Conservation (phyloP, 2,797 vertebrate genomes). For the Dallia pectoralis region DNA sequence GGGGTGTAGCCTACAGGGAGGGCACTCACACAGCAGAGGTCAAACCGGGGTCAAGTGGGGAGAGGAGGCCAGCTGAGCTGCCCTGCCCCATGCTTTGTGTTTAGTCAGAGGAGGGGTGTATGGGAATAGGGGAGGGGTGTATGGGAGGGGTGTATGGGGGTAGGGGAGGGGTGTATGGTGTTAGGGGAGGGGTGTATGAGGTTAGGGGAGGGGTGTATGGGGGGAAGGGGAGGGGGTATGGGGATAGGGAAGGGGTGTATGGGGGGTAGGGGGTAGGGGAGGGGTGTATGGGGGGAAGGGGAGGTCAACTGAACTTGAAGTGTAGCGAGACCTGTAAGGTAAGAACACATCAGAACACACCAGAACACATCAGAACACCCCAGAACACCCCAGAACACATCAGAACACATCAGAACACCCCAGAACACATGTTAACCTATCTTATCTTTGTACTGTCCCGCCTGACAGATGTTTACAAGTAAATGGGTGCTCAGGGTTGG, state of each 20-base stretch:
- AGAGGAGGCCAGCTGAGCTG: constrained; percentile 86
- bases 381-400: no score
- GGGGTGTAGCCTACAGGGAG: constrained; percentile 61
- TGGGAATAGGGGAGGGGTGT: constrained; percentile 22
- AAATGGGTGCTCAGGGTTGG: no score
- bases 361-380: constrained; percentile 42
- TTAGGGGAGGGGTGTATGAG: constrained; percentile 52
- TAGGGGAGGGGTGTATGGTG: constrained; percentile 51
- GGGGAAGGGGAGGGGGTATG: constrained; percentile 23
- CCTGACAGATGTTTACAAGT: no score
- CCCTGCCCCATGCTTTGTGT: constrained; percentile 72
- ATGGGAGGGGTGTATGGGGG: no score
- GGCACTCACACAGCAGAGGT: constrained; percentile 76
- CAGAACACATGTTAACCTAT: no score
- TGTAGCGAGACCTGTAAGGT: constrained; percentile 62
- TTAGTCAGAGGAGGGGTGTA: constrained; percentile 68
- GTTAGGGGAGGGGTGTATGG: constrained; percentile 51
- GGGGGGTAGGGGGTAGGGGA: constrained; percentile 19
- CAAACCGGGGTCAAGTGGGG: constrained; percentile 82
- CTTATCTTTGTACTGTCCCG: no score
- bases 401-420: no score
- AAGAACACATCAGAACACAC: constrained; percentile 43
- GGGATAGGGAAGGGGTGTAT: constrained; percentile 3
- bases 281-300: constrained; percentile 63
- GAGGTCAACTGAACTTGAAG: constrained; percentile 16